A percentile compares a stretch with the other conserved stretches of the same genome.
Evolutionary conservation across 2,888 invertebrate species (phyloP).

Genomic region (Lottia gigantea): DNA sequence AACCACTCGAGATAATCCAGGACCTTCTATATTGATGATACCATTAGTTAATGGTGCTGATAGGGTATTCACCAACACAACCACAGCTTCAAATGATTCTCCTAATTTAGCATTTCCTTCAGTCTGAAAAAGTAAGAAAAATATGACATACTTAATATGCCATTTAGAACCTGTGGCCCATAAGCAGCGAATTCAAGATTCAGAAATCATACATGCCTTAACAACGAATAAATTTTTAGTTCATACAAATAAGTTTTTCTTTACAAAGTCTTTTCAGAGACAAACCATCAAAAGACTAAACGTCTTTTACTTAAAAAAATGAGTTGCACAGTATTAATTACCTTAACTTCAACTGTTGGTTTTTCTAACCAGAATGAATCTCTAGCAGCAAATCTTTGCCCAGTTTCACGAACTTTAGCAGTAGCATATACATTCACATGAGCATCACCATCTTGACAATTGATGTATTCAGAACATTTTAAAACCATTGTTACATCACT

Average conservation of each 20-base stretch:
- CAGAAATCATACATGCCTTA: too few species aligned
- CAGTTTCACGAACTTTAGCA: slow-evolving; percentile 58
- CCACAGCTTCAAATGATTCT: slow-evolving; percentile 56
- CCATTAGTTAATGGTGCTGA: slow-evolving; percentile 55
- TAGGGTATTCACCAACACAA: slow-evolving; percentile 59
- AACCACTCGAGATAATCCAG: slow-evolving; percentile 52
- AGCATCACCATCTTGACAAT: slow-evolving; percentile 56
- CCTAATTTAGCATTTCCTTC: slow-evolving; percentile 52
- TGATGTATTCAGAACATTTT: slow-evolving; percentile 53
- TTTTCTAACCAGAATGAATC: slow-evolving; percentile 57
- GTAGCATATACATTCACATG: slow-evolving; percentile 57
- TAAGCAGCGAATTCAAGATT: too few species aligned
- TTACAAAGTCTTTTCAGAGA: too few species aligned
- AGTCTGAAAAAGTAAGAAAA: slow-evolving; percentile 37
- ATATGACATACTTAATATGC: too few species aligned
- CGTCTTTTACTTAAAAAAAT: neutral
- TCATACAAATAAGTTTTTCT: too few species aligned
- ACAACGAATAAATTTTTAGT: too few species aligned
- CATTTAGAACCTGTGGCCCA: too few species aligned
- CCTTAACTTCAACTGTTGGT: slow-evolving; percentile 60
- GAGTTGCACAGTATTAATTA: slow-evolving; percentile 29
- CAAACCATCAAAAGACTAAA: too few species aligned
- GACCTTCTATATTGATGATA: slow-evolving; percentile 58
- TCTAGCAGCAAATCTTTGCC: slow-evolving; percentile 49
- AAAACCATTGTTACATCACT: slow-evolving; percentile 41